Evolutionary conservation across 2,797 vertebrate species (phyloP).

Genomic region (Etheostoma perlongum): DNA sequence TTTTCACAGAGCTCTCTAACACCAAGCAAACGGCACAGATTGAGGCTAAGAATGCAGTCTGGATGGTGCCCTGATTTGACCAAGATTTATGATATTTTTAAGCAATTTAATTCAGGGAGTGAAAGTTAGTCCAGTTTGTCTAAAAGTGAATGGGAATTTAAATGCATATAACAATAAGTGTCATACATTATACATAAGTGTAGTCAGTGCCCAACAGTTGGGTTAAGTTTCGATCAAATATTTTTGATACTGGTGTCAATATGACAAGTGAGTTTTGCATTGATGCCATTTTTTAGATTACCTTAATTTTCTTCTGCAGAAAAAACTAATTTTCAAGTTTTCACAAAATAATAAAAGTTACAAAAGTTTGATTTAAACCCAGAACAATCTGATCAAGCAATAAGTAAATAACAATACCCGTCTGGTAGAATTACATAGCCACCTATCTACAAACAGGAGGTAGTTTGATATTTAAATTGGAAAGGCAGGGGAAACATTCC

Average conservation of each 20-base stretch:
- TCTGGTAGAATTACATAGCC: neutral
- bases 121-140: neutral
- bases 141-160: neutral
- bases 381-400: neutral
- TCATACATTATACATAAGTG: neutral
- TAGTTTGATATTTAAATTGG: neutral
- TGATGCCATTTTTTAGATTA: too few species aligned
- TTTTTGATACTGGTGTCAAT: too few species aligned
- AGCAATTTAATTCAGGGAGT: neutral
- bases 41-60: conserved; percentile 44
- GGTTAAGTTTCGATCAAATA: too few species aligned
- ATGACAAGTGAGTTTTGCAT: too few species aligned
- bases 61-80: conserved; percentile 9
- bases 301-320: neutral
- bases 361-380: neutral
- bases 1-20: conserved; percentile 43
- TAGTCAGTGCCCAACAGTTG: too few species aligned
- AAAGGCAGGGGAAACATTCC: neutral
- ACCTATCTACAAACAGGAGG: neutral
- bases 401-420: neutral
- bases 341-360: neutral
- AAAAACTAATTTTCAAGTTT: neutral
- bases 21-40: conserved; percentile 44
- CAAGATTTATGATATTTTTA: neutral
- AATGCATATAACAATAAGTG: neutral